A percentile compares a stretch with the other conserved stretches of the same genome.
These are phyloP conservation scores for Xerus rutilus DNA, from an alignment of 2,797 vertebrate species.

Conservation along the genomic window DNA sequence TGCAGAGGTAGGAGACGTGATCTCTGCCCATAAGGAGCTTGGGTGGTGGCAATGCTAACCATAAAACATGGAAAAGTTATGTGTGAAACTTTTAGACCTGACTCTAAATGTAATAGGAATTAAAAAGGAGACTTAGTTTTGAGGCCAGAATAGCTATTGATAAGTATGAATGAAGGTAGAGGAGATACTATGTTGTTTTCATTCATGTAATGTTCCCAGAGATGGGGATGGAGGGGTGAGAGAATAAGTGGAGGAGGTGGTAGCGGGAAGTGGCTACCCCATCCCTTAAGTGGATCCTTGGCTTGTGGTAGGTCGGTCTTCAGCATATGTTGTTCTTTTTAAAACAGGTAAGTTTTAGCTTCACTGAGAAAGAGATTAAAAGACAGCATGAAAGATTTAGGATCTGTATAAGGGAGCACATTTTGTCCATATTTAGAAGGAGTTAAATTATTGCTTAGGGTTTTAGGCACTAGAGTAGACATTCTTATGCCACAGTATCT, in stretches of 20 bases:
- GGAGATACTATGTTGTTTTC: neutral
- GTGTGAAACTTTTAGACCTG: neutral
- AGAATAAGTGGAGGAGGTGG: too few species aligned
- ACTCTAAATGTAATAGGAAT: neutral
- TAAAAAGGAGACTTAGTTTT: neutral
- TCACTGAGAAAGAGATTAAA: conserved; percentile 27
- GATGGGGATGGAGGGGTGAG: too few species aligned
- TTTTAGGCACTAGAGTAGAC: neutral
- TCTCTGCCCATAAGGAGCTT: neutral
- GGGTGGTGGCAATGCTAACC: neutral
- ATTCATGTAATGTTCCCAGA: neutral
- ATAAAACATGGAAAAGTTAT: neutral
- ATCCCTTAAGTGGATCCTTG: neutral
- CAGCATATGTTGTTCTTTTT: neutral
- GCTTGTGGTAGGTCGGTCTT: neutral
- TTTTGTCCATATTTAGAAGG: neutral
- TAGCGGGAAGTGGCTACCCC: too few species aligned
- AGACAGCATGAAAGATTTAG: neutral
- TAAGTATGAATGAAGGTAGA: neutral
- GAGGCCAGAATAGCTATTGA: neutral
- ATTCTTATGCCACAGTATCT: neutral
- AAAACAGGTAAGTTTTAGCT: conserved; percentile 23
- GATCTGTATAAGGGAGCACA: neutral
- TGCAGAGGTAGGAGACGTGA: neutral
- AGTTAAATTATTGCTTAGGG: neutral